Conservation (phyloP, 2,888 invertebrate genomes). For the Zhuqinia jingwanae region DNA sequence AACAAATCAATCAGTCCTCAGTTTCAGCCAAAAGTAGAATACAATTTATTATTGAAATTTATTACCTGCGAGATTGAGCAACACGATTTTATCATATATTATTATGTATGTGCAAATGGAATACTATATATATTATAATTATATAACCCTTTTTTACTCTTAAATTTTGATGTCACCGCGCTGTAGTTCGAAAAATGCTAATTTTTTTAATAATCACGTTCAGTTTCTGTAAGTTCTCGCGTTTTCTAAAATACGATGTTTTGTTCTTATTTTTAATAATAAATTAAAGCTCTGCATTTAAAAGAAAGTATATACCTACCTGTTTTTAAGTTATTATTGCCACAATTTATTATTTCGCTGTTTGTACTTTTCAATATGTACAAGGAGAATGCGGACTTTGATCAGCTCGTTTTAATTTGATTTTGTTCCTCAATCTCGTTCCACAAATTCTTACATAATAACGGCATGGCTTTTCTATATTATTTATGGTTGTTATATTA, state of each 20-base stretch:
- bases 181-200: no score
- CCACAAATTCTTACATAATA: background rate
- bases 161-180: no score
- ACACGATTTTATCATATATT: constrained; percentile 25
- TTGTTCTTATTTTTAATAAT: background rate
- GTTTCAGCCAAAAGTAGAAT: constrained; percentile 12
- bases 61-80: constrained; percentile 47
- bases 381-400: no score
- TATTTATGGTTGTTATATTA: constrained; percentile 36
- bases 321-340: no score
- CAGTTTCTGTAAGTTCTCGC: background rate
- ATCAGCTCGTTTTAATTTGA: no score
- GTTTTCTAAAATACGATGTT: background rate
- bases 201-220: no score
- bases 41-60: constrained; percentile 43
- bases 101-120: no score
- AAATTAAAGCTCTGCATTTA: constrained; percentile 3
- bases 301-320: background rate
- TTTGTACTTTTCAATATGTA: no score
- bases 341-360: no score
- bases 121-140: no score
- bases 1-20: background rate
- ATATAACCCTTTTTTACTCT: no score
- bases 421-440: constrained; percentile 39
- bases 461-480: constrained; percentile 27